Evolutionary conservation across 2,888 invertebrate species (phyloP).

Genomic region (Drosophila aldrichi): DNA sequence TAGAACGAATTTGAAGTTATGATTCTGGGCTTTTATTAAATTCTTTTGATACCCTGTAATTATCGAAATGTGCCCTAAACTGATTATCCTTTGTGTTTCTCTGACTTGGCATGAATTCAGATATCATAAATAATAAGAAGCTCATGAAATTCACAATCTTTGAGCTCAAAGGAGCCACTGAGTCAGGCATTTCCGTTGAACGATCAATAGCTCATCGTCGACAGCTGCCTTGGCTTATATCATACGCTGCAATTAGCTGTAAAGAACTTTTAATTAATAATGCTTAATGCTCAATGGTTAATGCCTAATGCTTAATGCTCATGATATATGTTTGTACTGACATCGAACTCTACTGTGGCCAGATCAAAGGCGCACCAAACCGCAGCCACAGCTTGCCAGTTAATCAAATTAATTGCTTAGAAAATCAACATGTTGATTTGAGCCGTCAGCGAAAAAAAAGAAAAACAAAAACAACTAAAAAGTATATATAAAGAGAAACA

Average conservation of each 20-base stretch:
- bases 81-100: neutral
- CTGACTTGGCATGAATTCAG: neutral
- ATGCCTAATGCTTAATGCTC: conserved; percentile 48
- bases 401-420: conserved; percentile 80
- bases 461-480: conserved; percentile 13
- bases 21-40: neutral
- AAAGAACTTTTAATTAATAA: conserved; percentile 76
- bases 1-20: neutral
- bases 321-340: conserved; percentile 49
- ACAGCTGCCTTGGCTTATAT: conserved; percentile 52
- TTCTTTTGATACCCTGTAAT: neutral
- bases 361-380: conserved; percentile 60
- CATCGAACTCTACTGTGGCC: conserved; percentile 41
- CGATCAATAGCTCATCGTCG: conserved; percentile 35
- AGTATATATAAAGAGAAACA: conserved; percentile 15
- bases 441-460: conserved; percentile 12
- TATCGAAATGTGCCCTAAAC: neutral
- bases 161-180: conserved; percentile 2
- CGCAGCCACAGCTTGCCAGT: conserved; percentile 70
- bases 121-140: neutral
- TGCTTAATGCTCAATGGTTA: conserved; percentile 54
- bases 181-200: conserved; percentile 59
- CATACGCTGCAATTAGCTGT: conserved; percentile 63
- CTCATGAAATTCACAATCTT: conserved; percentile 1
- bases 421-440: conserved; percentile 77